Evolutionary conservation across 23 tunicate genomes (phyloP), one percentile per base, ranked within the genome.

Genomic region (Ciona savignyi): DNA sequence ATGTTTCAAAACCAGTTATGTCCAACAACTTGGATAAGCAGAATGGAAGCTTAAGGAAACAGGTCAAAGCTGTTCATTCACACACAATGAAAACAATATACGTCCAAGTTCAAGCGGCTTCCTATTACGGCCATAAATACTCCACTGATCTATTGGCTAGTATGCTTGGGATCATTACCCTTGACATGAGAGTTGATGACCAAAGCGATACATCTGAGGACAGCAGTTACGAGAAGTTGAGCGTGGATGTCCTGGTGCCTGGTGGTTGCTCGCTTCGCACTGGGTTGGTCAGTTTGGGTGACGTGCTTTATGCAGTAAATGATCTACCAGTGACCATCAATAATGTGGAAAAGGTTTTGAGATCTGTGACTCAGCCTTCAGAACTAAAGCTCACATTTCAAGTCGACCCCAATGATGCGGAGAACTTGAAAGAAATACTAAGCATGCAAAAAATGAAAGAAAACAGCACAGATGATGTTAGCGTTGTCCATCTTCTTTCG

Each of bases 211-310:
- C 34, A 19, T 27, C 25, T 27, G 28, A 4, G 4, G 75, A 69
- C 25, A 25, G 24, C 27, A 31, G 63, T 65, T 35, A 68, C 60
- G 66, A 77, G 25, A 34, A 34, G 2, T 34, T 85, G 23, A 29
- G 30, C 31, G 84, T 85, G 22, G 91, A 85, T 72, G 83, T 63
- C 33, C 62, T 85, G 24, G 84, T 85, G 19, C 91, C 91, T 35
- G 91, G 91, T 3, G 84, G 91, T 56, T 62, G 31, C 29, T 63
- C 84, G 32, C 65, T 75, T 23, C 48, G 51, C 24, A 78, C 77
- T 23, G 84, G 84, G 0, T 79, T 72, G 67, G 72, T 85, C 15
- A 60, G 32, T 60, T 27, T 85, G 23, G 97, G 86, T 35, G 97
- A 91, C 76, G 66, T 80, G 27, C 34, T 91, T 23, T 20, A 71